Base-by-base conservation (phyloP, 1,140 invertebrate genomes). In the Bombus difficillimus region DNA sequence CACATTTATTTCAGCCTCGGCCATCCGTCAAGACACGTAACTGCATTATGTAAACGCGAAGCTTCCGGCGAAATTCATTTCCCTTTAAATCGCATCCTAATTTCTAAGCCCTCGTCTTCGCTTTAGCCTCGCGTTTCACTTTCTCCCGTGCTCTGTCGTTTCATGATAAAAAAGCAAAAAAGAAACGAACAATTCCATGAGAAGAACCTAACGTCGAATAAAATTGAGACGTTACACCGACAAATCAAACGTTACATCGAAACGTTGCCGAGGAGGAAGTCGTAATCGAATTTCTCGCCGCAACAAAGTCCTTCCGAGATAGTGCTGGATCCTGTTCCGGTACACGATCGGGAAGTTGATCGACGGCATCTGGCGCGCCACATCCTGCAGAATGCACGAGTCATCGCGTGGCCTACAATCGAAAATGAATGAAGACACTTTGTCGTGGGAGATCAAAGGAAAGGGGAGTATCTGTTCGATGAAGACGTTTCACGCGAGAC, bases 371-470 rank as follows among this genome's bases (percentile, higher is more conserved):
- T 89, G 88, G 79, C 80, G 76, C 69, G 76, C 83, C 68, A 88
- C 88, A 80, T 89, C 88, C 85, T 85, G 74, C 64, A 28, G n/a
- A 82, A 81, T 32, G 53, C 72, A 79, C 87, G 75, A 89, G 87
- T 89, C 88, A 89, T 86, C 87, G 87, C 76, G 41, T 82, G 80
- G 72, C 79, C 83, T 86, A 83, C 87, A 89, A 89, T 86, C 83
- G 73, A 77, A 89, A 89, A 86, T 78, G 69, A 73, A 86, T 43
- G 80, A 68, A 41, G 37, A 59, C 15, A 5, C 41, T 22, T 6
- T 13, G 34, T 47, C n/a, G 59, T 41, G 39, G 57, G 59, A 88
- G 88, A 77, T 88, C 34, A 81, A 80, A 86, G 76, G 88, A 89
- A 86, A 86, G 88, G 88, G 41, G 84, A 83, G 66, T 41, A 88